Evolutionary conservation across 1,140 invertebrate genomes (phyloP), one percentile per base, ranked within the genome.

Genomic region (Notospermus geniculatus): DNA sequence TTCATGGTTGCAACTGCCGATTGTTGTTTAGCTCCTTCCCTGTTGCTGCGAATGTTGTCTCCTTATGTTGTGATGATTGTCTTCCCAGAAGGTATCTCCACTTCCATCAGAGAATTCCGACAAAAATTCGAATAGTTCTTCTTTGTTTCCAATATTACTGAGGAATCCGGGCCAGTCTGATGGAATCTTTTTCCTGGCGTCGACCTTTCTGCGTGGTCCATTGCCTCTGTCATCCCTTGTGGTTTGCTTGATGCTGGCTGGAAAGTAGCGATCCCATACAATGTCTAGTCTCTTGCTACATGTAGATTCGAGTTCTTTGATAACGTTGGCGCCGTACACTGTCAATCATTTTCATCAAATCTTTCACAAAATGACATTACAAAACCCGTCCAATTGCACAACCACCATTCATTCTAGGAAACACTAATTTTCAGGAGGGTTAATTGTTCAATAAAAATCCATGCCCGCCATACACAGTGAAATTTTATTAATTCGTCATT

Each of bases 121-220:
- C 19, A 70, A 57, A 36, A 72, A 64, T 23, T 69, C 17, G 32
- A 69, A 69, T 4, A 67, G 67, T 28, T 71, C 66, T 29, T 67
- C 65, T 36, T 71, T 71, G 59, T 71, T 71, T 39, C 22, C 46
- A n/a, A 30, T 28, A 36, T 69, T 57, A 43, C 61, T 11, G 23
- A 71, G 60, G 50, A 71, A 72, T 57, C 45, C 65, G 39, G 28
- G 1, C 64, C 67, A 70, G 28, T 67, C 61, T 53, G 2, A 1
- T 55, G 67, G 63, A 7, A 36, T 54, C 25, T 71, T 69, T 13
- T 39, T 57, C 32, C 22, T 62, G 25, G n/a, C 29, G 45, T 62
- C 67, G 22, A 71, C 56, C 36, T 67, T 69, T 22, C 59, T 60
- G 59, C 68, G 65, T 9, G 57, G 56, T 9, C 66, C 67, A 23